Conservation (phyloP, 2,113 vertebrate genomes). For the Morone saxatilis region DNA sequence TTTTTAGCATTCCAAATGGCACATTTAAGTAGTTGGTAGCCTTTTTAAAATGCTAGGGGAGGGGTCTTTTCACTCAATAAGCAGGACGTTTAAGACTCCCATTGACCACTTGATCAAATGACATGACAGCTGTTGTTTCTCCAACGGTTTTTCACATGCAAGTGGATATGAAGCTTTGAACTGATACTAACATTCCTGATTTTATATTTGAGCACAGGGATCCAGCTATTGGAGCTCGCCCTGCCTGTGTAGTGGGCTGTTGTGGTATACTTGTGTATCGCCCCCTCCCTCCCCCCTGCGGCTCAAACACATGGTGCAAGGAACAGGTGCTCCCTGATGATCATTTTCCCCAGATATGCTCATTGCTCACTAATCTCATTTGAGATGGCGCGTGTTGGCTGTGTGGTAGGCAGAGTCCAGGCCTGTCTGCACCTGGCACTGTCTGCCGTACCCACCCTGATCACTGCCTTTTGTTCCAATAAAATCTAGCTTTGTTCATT, state of each 20-base stretch:
- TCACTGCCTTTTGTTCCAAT: conserved; percentile 63
- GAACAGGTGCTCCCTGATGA: conserved; percentile 71
- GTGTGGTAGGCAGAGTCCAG: neutral
- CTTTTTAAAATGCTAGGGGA: conserved; percentile 7
- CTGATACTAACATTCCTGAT: fast-evolving
- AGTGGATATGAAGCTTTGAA: neutral
- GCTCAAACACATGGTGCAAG: conserved; percentile 55
- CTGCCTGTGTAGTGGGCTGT: conserved; percentile 4
- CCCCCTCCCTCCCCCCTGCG: conserved; percentile 1
- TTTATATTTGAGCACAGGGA: neutral
- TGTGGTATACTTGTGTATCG: conserved; percentile 5
- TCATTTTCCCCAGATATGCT: conserved; percentile 4
- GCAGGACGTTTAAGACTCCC: neutral
- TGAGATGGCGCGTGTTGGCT: neutral
- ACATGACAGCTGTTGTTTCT: neutral
- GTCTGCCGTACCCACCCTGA: conserved; percentile 45
- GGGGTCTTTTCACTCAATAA: conserved; percentile 9
- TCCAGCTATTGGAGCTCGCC: too few species aligned
- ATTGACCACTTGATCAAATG: neutral
- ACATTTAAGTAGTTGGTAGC: neutral
- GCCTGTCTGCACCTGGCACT: conserved; percentile 46
- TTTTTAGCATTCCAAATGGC: neutral
- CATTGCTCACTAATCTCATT: conserved; percentile 9
- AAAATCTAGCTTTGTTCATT: neutral
- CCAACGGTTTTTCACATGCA: neutral